Conservation (phyloP, 2,797 vertebrate genomes). For the Bovichtus variegatus region DNA sequence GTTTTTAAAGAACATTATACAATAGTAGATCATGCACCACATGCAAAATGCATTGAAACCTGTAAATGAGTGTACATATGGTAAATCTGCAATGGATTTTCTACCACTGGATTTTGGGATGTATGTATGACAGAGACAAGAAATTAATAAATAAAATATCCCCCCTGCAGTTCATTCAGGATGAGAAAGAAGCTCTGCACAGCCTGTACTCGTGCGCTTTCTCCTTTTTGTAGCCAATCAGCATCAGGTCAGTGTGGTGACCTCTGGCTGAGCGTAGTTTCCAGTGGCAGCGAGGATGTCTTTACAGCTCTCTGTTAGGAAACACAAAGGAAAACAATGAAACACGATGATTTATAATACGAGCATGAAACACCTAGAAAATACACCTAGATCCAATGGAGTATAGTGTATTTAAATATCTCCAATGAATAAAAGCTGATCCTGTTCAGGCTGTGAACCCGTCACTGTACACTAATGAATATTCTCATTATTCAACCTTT, state of each 20-base stretch:
- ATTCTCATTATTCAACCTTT: too few relatives aligned
- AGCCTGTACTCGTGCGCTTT: conserved; percentile 21
- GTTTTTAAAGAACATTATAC: conserved; percentile 42
- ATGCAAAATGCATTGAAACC: conserved; percentile 73
- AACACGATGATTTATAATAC: conserved; percentile 3
- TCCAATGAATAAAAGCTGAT: neutral
- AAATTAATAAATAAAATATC: conserved; percentile 31
- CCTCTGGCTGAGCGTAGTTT: conserved; percentile 83
- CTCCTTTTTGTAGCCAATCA: conserved; percentile 40
- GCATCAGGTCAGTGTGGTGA: conserved; percentile 83
- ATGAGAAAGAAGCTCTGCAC: conserved; percentile 10
- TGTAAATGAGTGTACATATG: conserved; percentile 40
- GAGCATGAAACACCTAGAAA: neutral
- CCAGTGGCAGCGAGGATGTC: conserved; percentile 78
- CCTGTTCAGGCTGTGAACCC: neutral
- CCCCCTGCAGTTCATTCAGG: conserved; percentile 36
- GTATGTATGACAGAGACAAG: conserved; percentile 17
- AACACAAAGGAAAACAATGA: conserved; percentile 53
- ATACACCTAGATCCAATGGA: neutral
- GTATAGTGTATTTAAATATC: neutral
- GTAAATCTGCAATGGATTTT: conserved; percentile 37
- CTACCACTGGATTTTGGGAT: conserved; percentile 40
- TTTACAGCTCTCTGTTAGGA: conserved; percentile 82
- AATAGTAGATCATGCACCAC: conserved; percentile 74
- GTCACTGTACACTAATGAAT: neutral